Conservation (phyloP, 2,888 invertebrate species). For the Latrodectus hesperus region DNA sequence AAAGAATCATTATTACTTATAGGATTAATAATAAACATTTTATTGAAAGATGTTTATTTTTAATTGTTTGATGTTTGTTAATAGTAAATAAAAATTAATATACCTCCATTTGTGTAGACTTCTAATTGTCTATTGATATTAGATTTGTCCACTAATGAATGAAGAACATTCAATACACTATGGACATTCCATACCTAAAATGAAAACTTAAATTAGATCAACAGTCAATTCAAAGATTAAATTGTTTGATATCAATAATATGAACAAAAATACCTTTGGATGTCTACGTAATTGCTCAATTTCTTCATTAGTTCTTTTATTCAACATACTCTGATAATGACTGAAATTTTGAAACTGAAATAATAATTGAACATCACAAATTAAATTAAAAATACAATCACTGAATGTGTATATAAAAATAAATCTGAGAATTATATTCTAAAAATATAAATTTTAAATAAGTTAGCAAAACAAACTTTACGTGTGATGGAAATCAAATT, state of each 20-base stretch:
- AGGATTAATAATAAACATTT: no score
- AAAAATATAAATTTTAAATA: no score
- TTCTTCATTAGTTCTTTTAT: conserved; percentile 87
- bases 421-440: no score
- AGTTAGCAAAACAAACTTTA: no score
- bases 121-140: conserved; percentile 98
- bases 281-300: conserved; percentile 82
- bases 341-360: conserved; percentile 79
- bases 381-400: no score
- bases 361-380: not conserved
- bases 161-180: conserved; percentile 96
- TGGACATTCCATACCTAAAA: conserved; percentile 92
- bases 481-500: no score
- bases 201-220: conserved; percentile 3
- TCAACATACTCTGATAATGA: conserved; percentile 81
- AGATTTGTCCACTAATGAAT: conserved; percentile 97
- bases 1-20: no score
- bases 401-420: no score
- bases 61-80: no score
- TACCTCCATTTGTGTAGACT: conserved; percentile 80
- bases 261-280: conserved; percentile 80
- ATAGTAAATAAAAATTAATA: conserved; percentile 31
- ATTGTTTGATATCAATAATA: not conserved
- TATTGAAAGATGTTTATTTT: no score
- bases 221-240: not conserved